These are phyloP conservation scores for Sternotherus odoratus DNA, from an alignment of 2,797 vertebrate species.

Conservation along the genomic window DNA sequence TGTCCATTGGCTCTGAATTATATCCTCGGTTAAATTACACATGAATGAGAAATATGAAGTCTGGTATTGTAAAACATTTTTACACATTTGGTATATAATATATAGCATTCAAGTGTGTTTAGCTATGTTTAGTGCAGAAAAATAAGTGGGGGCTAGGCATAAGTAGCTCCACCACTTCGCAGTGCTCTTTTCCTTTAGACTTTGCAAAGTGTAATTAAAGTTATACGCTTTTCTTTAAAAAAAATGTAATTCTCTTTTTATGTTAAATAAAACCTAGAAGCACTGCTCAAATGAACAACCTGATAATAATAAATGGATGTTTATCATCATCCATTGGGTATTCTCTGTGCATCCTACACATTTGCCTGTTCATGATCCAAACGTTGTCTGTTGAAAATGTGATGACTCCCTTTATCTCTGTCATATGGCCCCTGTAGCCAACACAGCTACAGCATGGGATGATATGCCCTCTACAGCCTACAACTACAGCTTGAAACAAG, in stretches of 20 bases:
- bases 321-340: background rate
- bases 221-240: background rate
- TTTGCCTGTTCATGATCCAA: background rate
- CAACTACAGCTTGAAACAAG: fast-evolving
- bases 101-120: background rate
- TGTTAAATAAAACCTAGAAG: background rate
- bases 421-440: background rate
- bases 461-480: background rate
- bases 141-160: background rate
- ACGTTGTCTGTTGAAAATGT: background rate
- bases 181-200: background rate
- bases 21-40: background rate
- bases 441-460: background rate
- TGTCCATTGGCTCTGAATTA: background rate
- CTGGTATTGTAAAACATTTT: background rate
- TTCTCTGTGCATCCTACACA: background rate
- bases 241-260: background rate
- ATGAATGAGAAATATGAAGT: background rate
- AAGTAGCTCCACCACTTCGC: background rate
- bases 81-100: background rate
- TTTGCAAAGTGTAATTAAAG: background rate
- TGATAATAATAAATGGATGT: background rate
- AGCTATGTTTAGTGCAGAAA: background rate
- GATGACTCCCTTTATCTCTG: fast-evolving
- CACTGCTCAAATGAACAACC: background rate